phyloP scores from a whole-genome alignment of 1,140 invertebrate genomes.

The Plectus sambesii region DNA sequence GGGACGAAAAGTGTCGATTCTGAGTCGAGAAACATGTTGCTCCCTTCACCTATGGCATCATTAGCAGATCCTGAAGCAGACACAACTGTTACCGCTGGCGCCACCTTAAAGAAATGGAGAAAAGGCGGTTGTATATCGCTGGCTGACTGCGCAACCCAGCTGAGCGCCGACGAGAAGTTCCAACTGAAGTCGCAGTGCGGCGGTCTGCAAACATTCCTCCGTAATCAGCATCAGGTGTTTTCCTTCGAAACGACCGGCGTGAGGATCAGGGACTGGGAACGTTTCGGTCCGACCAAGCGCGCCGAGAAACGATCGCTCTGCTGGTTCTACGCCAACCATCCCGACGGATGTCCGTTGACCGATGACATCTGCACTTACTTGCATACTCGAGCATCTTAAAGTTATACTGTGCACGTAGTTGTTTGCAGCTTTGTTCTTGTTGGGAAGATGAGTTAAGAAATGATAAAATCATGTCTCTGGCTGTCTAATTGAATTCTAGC shows the following conservation, averaged over 20 bases:
- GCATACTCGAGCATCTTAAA: no score
- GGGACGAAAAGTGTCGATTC: no score
- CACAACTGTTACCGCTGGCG: constrained; percentile 58
- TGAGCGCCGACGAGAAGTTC: constrained; percentile 56
- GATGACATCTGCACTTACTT: constrained; percentile 8
- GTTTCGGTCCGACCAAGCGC: constrained; percentile 15
- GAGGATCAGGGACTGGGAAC: constrained; percentile 48
- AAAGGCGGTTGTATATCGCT: constrained; percentile 19
- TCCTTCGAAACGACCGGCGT: constrained; percentile 59
- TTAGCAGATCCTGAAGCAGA: background rate
- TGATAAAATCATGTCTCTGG: no score
- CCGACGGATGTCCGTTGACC: constrained; percentile 62
- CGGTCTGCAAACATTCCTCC: constrained; percentile 76
- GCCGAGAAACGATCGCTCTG: constrained; percentile 60
- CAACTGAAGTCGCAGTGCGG: constrained; percentile 76
- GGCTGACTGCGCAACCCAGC: constrained; percentile 31
- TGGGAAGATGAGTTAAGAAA: no score
- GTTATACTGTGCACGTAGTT: no score
- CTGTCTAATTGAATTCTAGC: no score
- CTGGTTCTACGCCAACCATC: constrained; percentile 76
- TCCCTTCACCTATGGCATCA: no score
- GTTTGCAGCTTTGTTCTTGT: no score
- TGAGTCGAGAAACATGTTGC: no score
- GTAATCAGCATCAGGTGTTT: constrained; percentile 77
- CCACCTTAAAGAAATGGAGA: constrained; percentile 54